A percentile compares a stretch with the other conserved stretches of the same genome.
phyloP scores from a whole-genome alignment of 2,113 vertebrate species.

The Crotalus helleri region DNA sequence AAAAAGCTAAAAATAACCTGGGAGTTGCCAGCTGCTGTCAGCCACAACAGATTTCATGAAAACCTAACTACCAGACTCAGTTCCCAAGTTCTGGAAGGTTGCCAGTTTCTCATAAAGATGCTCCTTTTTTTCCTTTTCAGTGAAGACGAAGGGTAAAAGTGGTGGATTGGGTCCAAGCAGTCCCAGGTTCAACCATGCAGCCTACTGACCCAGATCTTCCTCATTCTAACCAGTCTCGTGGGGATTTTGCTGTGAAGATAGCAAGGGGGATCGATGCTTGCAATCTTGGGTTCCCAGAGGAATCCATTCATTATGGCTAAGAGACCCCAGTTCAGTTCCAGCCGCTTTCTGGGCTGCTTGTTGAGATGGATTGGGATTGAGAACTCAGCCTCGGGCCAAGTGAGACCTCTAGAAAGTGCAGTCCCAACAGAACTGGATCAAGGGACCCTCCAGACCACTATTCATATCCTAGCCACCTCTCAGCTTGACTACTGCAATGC shows the following conservation, averaged over 20 bases:
- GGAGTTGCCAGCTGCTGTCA: slow-evolving; percentile 47
- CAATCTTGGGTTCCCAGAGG: neutral
- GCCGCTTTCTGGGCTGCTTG: neutral
- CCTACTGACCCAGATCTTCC: neutral
- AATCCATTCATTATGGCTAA: neutral
- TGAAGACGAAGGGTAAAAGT: neutral
- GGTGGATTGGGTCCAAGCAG: neutral
- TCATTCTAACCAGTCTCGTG: neutral
- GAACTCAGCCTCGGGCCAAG: neutral
- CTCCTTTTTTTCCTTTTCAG: neutral
- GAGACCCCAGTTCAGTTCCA: neutral
- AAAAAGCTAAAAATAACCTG: slow-evolving; percentile 61
- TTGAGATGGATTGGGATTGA: neutral
- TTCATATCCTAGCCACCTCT: neutral
- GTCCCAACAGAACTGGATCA: neutral
- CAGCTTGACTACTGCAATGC: neutral
- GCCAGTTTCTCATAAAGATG: slow-evolving; percentile 7
- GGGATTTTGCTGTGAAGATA: neutral
- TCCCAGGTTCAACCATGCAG: neutral
- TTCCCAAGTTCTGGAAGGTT: neutral
- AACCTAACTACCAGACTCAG: neutral
- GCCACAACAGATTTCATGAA: slow-evolving; percentile 41
- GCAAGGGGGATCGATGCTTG: neutral
- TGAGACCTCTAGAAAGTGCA: neutral
- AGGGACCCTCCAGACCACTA: neutral